These are phyloP conservation scores for Drosophila equinoxialis DNA, from an alignment of 1,140 invertebrate species.

Conservation along the genomic window DNA sequence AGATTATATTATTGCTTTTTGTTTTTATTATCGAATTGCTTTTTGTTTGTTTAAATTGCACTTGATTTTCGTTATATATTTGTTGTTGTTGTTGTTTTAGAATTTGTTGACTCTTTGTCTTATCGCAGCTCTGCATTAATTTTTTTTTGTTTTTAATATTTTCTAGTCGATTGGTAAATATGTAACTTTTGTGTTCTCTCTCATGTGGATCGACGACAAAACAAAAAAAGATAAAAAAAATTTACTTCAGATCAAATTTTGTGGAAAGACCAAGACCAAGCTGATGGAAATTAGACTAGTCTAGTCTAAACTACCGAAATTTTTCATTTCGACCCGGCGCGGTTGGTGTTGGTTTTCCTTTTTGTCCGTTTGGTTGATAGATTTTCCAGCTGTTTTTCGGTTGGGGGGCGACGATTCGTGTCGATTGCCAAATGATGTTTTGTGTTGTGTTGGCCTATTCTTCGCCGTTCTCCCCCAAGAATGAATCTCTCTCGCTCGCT, in stretches of 20 bases:
- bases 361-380: constrained; percentile 22
- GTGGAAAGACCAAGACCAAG: not conserved
- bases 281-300: not conserved
- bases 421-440: constrained; percentile 7
- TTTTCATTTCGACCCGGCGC: not conserved
- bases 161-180: not conserved
- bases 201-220: not conserved
- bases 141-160: not conserved
- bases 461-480: constrained; percentile 11
- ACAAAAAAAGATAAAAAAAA: not conserved
- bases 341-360: constrained; percentile 18
- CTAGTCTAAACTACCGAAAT: not conserved
- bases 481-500: constrained; percentile 30
- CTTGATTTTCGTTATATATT: constrained; percentile 3
- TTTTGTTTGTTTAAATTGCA: not conserved
- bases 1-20: constrained; percentile 1
- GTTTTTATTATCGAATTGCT: constrained; percentile 2
- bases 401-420: not conserved
- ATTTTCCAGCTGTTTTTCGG: constrained; percentile 41
- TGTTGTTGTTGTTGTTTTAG: not conserved
- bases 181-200: constrained; percentile 5
- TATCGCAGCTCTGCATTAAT: constrained; percentile 2
- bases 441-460: constrained; percentile 12
- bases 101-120: constrained; percentile 19
- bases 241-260: not conserved